Conservation (phyloP, 2,888 invertebrate genomes). For the Ochropleura plecta region DNA sequence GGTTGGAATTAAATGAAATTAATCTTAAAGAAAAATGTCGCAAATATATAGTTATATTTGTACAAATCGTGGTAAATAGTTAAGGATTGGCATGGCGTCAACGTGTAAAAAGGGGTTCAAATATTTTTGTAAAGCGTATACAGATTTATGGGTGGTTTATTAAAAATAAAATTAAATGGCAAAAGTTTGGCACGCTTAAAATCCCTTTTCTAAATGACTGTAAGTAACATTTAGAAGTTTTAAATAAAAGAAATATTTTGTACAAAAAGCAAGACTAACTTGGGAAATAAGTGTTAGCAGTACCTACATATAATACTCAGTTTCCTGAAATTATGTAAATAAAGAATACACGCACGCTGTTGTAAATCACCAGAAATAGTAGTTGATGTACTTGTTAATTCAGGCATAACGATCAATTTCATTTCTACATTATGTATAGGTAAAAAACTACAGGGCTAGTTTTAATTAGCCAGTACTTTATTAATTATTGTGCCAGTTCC, state of each 20-base stretch:
- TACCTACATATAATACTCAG: neutral
- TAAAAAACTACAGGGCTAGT: neutral
- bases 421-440: neutral
- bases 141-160: no score
- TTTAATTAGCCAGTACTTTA: neutral
- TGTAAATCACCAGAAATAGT: neutral
- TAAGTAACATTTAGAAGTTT: neutral
- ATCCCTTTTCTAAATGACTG: neutral
- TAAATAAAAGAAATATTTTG: neutral
- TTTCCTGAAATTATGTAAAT: constrained; percentile 13
- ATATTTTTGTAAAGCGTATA: no score
- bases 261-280: neutral
- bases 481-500: neutral
- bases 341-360: neutral
- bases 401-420: neutral
- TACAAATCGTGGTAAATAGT: no score
- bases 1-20: no score
- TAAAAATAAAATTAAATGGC: no score
- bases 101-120: no score
- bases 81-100: no score
- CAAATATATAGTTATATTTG: no score
- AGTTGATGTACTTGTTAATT: neutral
- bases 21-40: no score
- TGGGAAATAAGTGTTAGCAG: neutral
- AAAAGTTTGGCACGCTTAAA: neutral